These are phyloP conservation scores for Apocrypta bakeri DNA, from an alignment of 1,140 invertebrate genomes.

Conservation along the genomic window DNA sequence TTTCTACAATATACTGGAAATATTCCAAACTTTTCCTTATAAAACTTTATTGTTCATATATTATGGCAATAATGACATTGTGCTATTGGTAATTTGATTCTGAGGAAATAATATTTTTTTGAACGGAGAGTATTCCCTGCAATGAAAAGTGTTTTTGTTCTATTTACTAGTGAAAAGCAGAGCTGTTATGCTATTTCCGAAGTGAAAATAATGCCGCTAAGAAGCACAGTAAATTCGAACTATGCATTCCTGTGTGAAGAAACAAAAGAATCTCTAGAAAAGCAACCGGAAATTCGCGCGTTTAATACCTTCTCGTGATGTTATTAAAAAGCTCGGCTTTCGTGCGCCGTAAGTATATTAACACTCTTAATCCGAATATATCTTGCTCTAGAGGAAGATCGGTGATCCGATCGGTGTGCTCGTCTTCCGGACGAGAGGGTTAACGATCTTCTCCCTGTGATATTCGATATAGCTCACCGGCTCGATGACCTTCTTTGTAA, in stretches of 20 bases:
- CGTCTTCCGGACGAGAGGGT: conserved; percentile 35
- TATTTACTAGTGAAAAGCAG: too few species aligned
- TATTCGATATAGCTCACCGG: conserved; percentile 2
- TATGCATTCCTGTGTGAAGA: not conserved
- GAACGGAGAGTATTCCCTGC: too few species aligned
- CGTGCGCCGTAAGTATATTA: conserved; percentile 7
- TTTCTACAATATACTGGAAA: too few species aligned
- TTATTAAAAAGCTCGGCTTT: conserved; percentile 46
- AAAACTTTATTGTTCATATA: too few species aligned
- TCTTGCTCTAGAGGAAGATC: not conserved
- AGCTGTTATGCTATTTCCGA: too few species aligned
- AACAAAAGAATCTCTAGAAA: conserved; percentile 15
- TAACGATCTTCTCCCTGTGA: not conserved
- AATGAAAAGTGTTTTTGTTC: too few species aligned
- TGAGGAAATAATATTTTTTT: too few species aligned
- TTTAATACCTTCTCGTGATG: conserved; percentile 23
- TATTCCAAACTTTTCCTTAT: too few species aligned
- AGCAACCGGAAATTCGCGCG: conserved; percentile 31
- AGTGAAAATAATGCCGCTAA: too few species aligned
- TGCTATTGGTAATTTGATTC: too few species aligned
- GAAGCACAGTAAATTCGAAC: too few species aligned
- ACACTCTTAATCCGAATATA: conserved; percentile 47
- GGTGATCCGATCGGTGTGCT: conserved; percentile 27
- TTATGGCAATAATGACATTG: too few species aligned
- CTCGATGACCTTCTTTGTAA: conserved; percentile 1